Base-by-base conservation (phyloP, 2,797 vertebrate species). In the Sphenopsis melanotis region DNA sequence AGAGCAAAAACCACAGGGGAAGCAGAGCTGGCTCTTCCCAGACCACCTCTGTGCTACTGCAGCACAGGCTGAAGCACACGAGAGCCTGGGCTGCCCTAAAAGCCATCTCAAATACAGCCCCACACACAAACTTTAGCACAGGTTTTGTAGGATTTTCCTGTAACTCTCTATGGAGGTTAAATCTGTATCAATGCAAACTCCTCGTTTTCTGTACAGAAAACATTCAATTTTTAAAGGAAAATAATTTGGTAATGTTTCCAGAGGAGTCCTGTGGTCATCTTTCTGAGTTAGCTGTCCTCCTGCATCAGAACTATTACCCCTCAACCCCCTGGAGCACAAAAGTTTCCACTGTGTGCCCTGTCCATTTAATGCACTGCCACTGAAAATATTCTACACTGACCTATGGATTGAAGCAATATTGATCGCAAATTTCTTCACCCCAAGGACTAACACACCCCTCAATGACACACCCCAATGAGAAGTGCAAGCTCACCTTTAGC, bases 1-100 rank as follows among this genome's bases (percentile, higher is more conserved):
- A 56, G 36, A 88, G 47, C 65, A 86, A 72, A 91, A 34, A 16
- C 27, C 44, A 22, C 36, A 86, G 75, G 19, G 47, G 34, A 11
- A 64, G 72, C 83, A 50, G 63, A 76, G 47, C 29, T 3, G 7
- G 37, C 41, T 59, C 74, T 63, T 66, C 77, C 60, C 44, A 66
- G 66, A 61, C 24, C 72, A 92, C 39, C 70, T 12, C 55, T 12
- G 69, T 15, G 52, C n/a, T 59, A 10, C 15, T 60, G 49, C 83
- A 78, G 3, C 47, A 37, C 10, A 32, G 9, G 5, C 20, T 15
- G 41, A 15, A 56, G 32, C 49, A 41, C 52, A 39, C 0, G 0
- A 32, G 50, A 81, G 80, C 22, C 74, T 83, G 56, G 42, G 59
- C 23, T 64, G 66, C 61, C 52, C 64, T 14, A 7, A 27, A 77